Evolutionary conservation across 2,888 invertebrate genomes (phyloP).

Genomic region (Drosophila limbata): DNA sequence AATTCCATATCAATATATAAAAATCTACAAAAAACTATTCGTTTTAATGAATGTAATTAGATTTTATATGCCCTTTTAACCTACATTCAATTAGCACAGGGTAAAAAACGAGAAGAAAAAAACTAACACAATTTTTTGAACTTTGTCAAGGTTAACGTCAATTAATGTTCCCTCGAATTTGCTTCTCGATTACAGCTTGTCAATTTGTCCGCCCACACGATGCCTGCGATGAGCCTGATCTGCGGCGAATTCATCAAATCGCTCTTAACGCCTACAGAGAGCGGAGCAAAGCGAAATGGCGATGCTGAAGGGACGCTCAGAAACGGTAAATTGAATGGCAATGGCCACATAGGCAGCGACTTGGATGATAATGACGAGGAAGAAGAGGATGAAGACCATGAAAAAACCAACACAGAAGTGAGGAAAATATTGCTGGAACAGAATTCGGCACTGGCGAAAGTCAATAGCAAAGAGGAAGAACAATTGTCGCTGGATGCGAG

Average conservation of each 20-base stretch:
- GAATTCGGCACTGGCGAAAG: slow-evolving; percentile 44
- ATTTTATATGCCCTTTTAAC: not conserved
- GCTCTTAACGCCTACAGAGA: slow-evolving; percentile 70
- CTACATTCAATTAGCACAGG: not conserved
- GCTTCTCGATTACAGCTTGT: slow-evolving; percentile 80
- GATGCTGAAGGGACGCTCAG: slow-evolving; percentile 15
- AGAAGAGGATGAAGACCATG: slow-evolving; percentile 7
- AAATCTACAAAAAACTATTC: not conserved
- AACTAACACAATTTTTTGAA: slow-evolving; percentile 51
- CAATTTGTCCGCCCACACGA: slow-evolving; percentile 84
- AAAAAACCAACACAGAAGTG: slow-evolving; percentile 17
- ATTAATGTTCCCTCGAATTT: slow-evolving; percentile 54
- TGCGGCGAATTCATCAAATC: slow-evolving; percentile 82
- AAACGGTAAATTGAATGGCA: slow-evolving; percentile 65
- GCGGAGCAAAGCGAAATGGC: slow-evolving; percentile 6
- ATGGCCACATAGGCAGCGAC: slow-evolving; percentile 48
- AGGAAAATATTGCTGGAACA: slow-evolving; percentile 69
- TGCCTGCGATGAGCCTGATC: slow-evolving; percentile 84
- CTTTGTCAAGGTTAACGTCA: slow-evolving; percentile 69
- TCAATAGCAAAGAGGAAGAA: slow-evolving; percentile 16
- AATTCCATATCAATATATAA: too few relatives aligned
- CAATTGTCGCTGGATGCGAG: slow-evolving; percentile 57
- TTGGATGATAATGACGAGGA: slow-evolving; percentile 49
- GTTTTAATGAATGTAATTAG: not conserved
- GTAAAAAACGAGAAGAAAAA: slow-evolving; percentile 1